These are phyloP conservation scores for Heliconius hewitsoni DNA, from an alignment of 1,140 invertebrate genomes.

Conservation along the genomic window DNA sequence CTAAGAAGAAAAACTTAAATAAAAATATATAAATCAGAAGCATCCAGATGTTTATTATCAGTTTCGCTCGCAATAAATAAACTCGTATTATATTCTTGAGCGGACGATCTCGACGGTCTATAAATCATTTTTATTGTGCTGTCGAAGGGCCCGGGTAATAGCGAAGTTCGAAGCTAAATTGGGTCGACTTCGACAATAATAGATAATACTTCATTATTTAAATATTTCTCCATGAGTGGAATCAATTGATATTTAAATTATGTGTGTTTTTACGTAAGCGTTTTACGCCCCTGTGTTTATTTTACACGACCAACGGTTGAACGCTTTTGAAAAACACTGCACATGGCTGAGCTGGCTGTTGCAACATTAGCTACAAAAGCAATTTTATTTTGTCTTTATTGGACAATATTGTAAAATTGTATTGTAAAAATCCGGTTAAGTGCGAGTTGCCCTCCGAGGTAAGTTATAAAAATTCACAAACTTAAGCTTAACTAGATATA, in stretches of 20 bases:
- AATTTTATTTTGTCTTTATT: slow-evolving; percentile 25
- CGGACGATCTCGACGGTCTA: slow-evolving; percentile 67
- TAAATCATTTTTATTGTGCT: slow-evolving; percentile 80
- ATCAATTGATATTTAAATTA: slow-evolving; percentile 34
- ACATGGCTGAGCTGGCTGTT: slow-evolving; percentile 28
- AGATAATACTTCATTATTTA: slow-evolving; percentile 51
- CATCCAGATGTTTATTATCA: slow-evolving; percentile 71
- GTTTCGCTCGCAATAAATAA: slow-evolving; percentile 71
- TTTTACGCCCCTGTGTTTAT: slow-evolving; percentile 37
- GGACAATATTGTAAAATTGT: background rate
- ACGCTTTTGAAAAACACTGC: slow-evolving; percentile 46
- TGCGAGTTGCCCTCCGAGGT: too few species aligned
- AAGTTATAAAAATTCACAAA: too few species aligned
- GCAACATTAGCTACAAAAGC: slow-evolving; percentile 37
- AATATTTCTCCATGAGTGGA: slow-evolving; percentile 19
- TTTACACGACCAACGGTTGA: slow-evolving; percentile 40
- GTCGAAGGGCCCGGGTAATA: slow-evolving; percentile 69
- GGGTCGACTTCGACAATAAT: slow-evolving; percentile 69
- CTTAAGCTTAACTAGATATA: too few species aligned
- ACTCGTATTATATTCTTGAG: slow-evolving; percentile 78
- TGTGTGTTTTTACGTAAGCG: slow-evolving; percentile 21
- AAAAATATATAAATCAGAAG: slow-evolving; percentile 49
- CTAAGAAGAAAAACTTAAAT: background rate
- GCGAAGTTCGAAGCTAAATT: slow-evolving; percentile 66
- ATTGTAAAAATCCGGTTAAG: background rate